Evolutionary conservation across 2,888 invertebrate genomes (phyloP).

Genomic region (Orthosia gothica): DNA sequence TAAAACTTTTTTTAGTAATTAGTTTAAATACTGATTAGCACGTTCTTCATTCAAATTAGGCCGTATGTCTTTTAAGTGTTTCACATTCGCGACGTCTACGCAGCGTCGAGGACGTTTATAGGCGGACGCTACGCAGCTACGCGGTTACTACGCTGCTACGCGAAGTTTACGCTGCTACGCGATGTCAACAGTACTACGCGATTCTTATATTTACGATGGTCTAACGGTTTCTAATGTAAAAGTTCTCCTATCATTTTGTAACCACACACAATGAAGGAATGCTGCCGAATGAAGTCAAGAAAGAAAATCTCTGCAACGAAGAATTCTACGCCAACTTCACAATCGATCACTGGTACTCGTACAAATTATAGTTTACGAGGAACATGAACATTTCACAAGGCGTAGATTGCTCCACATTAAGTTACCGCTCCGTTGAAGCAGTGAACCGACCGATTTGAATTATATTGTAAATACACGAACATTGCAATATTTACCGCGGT

Average conservation of each 20-base stretch:
- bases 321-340: not conserved
- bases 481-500: conserved; percentile 26
- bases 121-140: not conserved
- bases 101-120: no score
- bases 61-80: no score
- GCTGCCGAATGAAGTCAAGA: not conserved
- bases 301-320: not conserved
- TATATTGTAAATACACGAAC: conserved; percentile 27
- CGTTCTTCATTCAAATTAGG: no score
- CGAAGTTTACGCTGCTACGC: not conserved
- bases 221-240: not conserved
- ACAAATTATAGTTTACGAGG: conserved; percentile 1
- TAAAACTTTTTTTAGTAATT: no score
- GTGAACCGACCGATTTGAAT: conserved; percentile 35
- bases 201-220: not conserved
- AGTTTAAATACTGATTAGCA: no score
- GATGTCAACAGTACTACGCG: not conserved
- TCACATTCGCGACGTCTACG: no score
- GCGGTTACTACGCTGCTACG: not conserved
- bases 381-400: conserved; percentile 7
- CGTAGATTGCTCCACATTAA: conserved; percentile 3
- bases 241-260: not conserved
- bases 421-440: conserved; percentile 19
- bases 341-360: not conserved
- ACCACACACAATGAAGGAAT: not conserved